Evolutionary conservation across 2,888 invertebrate species (phyloP), one percentile per base, ranked within the genome.

Genomic region (Philhelius pedissequus): DNA sequence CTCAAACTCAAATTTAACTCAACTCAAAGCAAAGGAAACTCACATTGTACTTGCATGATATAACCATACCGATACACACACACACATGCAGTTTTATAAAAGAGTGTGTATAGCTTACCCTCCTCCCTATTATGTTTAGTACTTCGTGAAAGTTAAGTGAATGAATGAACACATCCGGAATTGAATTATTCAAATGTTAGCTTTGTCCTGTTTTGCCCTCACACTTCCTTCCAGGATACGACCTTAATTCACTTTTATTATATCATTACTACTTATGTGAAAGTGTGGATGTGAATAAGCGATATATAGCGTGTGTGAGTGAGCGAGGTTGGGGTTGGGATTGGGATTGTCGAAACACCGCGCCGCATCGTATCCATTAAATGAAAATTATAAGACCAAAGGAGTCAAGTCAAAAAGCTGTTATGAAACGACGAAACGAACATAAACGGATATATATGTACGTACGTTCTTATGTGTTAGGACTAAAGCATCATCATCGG

Each of bases 161-260:
- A 80, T 76, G 84, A 84, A 80, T 76, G 84, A 84, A 84, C 80
- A 84, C 75, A 84, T 84, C 80, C 84, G 74, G 84, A 60, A 80
- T 84, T 84, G 80, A 84, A 84, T 84, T 80, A 84, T 84, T 84
- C 84, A 84, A 84, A 84, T 71, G 80, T 80, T 80, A 75, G 66
- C 80, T 73, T 60, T 80, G 75, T 76, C 75, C 75, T 68, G 68
- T 62, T 52, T 58, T 25, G 13, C 56, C 40, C 52, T 45, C 50
- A 15, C 68, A 48, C 25, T 25, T 60, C 54, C 18, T 15, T 60
- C 15, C 56, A 32, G 58, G 48, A 66, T 66, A 68, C 66, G 82
- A 80, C 80, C 80, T 84, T 84, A 76, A 84, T 84, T 76, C 71
- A 71, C 71, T 84, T 84, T 84, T 84, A 84, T 84, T 84, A 76